Base-by-base conservation (phyloP, 2,113 vertebrate species). In the Atrichornis clamosus region DNA sequence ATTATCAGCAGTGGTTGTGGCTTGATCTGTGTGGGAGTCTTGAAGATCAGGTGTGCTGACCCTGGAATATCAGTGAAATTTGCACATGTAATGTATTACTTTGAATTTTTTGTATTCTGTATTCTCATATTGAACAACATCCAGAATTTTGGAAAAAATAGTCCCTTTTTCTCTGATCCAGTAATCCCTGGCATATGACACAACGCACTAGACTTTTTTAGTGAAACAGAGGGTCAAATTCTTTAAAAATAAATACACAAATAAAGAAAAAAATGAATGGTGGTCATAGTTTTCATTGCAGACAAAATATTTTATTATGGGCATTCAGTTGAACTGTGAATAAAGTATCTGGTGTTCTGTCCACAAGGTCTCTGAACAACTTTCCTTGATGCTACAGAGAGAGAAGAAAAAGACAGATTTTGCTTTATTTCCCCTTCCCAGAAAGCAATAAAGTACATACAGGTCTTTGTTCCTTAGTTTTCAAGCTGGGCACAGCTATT, bases 261-360 rank as follows among this genome's bases (percentile, higher is more conserved):
- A 53, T 74, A 19, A 60, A 77, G 21, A 46, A 28, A 35, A 53
- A 91, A 73, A 68, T 26, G 0, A 70, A 24, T 13, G 13, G 4
- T 21, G 23, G 35, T 65, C 11, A 56, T 12, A 47, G 28, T 33
- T 68, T 58, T 68, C 6, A 14, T 6, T 41, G 27, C 10, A 39
- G 46, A 30, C 15, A 60, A 44, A 69, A 53, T 65, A 65, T 41
- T 74, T 53, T 46, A 21, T 46, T 39, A 4, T 11, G 27, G 33
- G 8, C 22, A 8, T 70, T 62, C 8, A 27, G 13, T 8, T 50
- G 86, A 70, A 35, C 16, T 41, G 23, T 47, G 58, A 55, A 3
- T 49, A 42, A 11, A 3, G 0, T 7, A 14, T 14, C 28, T 46
- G 27, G 4, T 3, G 1, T 55, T 19, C 33, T 79, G 22, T 63